phyloP scores from a whole-genome alignment of 2,113 vertebrate genomes.

The Chamaetylas fuelleborni region DNA sequence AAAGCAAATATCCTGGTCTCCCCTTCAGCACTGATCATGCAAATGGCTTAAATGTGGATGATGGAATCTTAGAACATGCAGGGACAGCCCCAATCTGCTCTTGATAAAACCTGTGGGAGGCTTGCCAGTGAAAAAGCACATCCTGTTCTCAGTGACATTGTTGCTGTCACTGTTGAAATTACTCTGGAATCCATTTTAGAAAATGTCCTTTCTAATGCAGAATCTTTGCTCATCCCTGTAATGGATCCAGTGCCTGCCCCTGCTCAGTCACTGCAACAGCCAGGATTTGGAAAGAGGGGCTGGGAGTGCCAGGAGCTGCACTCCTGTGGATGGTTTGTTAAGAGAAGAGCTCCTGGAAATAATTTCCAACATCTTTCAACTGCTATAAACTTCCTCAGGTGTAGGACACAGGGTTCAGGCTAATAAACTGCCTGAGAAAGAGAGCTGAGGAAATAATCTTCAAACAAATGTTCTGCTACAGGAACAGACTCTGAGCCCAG shows the following conservation, averaged over 20 bases:
- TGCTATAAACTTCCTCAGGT: not conserved
- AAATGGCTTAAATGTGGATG: not conserved
- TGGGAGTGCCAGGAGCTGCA: not conserved
- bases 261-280: not conserved
- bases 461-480: not conserved
- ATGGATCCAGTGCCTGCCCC: not conserved
- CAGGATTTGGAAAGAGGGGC: not conserved
- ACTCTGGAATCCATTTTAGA: not conserved
- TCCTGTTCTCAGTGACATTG: not conserved
- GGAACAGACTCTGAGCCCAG: not conserved
- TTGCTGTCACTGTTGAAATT: not conserved
- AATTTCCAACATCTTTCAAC: not conserved
- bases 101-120: not conserved
- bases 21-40: not conserved
- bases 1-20: not conserved
- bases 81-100: not conserved
- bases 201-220: not conserved
- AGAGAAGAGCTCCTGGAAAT: not conserved
- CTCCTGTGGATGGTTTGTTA: not conserved
- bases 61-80: not conserved
- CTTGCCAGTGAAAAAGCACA: not conserved
- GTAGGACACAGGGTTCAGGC: not conserved
- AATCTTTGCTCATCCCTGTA: not conserved
- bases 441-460: not conserved
- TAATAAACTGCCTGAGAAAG: not conserved